Conservation (phyloP, 2,113 vertebrate species). For the Sterrhoptilus dennistouni region DNA sequence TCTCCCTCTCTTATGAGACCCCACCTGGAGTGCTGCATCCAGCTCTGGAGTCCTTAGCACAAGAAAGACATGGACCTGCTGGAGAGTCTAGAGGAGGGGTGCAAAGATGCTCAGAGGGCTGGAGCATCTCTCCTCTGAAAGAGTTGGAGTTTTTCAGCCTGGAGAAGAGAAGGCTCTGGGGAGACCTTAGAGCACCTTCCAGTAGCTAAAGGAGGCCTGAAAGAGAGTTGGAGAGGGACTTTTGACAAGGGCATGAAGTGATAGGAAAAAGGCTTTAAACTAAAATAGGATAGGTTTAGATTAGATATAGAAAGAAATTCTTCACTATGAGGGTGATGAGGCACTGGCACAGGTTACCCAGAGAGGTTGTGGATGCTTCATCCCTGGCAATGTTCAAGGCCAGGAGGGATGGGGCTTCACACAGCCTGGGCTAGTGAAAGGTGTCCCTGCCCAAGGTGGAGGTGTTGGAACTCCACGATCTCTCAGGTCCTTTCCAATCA, state of each 20-base stretch:
- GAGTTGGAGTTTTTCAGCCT: neutral
- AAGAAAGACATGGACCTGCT: neutral
- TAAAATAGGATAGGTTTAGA: neutral
- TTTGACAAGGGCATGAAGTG: neutral
- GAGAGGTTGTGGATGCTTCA: neutral
- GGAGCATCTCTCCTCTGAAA: neutral
- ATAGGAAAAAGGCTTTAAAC: neutral
- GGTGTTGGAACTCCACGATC: fast-evolving
- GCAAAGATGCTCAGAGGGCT: neutral
- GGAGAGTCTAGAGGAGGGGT: neutral
- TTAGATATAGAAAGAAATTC: neutral
- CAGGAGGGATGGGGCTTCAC: neutral
- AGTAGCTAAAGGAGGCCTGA: neutral
- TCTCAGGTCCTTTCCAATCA: neutral
- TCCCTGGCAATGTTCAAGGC: neutral
- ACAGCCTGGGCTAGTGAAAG: neutral
- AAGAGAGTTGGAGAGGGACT: neutral
- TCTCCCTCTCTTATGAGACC: neutral
- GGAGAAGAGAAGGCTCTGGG: neutral
- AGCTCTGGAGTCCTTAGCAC: neutral
- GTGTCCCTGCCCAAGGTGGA: neutral
- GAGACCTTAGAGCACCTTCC: neutral
- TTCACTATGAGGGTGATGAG: neutral
- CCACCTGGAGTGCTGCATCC: neutral
- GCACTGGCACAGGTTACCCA: neutral